Evolutionary conservation across 1,140 invertebrate species (phyloP), one percentile per base, ranked within the genome.

Genomic region (Anastrepha obliqua): DNA sequence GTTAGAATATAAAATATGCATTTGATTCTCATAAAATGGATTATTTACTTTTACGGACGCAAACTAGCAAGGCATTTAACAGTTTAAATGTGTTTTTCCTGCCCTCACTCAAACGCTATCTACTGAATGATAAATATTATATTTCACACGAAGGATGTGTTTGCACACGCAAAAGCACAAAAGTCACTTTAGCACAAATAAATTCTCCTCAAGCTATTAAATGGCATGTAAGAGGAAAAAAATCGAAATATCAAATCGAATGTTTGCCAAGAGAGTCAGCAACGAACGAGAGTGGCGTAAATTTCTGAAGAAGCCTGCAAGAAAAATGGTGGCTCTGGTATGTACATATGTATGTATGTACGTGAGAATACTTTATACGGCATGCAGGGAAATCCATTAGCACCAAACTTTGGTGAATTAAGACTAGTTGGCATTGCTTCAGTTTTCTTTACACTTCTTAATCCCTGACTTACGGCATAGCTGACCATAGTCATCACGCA

Each of bases 101-200:
- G 13, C n/a, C 17, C 20, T 51, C 42, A 17, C 42, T 55, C 4
- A 51, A n/a, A 11, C 70, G 42, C 7, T 9, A 55, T 9, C n/a
- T 47, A 62, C 17, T 62, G 17, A 62, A n/a, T 62, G 60, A 62
- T 3, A 62, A 62, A 62, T 62, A 62, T 13, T 17, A 55, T 55
- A 29, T 20, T 78, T 78, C 3, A 78, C n/a, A 78, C 47, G 4
- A 78, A 78, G n/a, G 47, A 78, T 78, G 47, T 78, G 7, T 39
- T 51, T 55, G 55, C 3, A 78, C n/a, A 62, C 13, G 60, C 60
- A 62, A 62, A 11, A 78, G 74, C 47, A 55, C 74, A 51, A 13
- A 55, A 81, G 74, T 81, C 74, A 81, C 47, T 81, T 81, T 81
- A 42, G 20, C 74, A 51, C 74, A 81, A 11, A 51, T 81, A 81